Conservation (phyloP, 2,888 invertebrate genomes). For the Phrixothrix hirtus region DNA sequence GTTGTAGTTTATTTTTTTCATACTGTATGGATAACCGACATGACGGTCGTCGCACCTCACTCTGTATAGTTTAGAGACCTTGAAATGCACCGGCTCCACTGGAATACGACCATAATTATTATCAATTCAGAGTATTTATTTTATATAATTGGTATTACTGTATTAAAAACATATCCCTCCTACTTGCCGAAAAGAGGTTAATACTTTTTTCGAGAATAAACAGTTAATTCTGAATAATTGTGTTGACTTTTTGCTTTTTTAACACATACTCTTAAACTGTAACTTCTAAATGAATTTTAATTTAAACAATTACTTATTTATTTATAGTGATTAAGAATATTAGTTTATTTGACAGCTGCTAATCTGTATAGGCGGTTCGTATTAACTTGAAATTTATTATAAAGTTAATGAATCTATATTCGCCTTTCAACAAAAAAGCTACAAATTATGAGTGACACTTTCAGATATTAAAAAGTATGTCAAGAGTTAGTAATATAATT, state of each 20-base stretch:
- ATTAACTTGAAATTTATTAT: slow-evolving; percentile 9
- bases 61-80: too few relatives aligned
- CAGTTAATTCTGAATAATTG: slow-evolving; percentile 30
- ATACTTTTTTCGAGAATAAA: slow-evolving; percentile 37
- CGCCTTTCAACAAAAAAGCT: not conserved
- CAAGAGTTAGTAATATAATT: slow-evolving; percentile 46
- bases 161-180: slow-evolving; percentile 41
- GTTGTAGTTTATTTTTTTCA: not conserved
- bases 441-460: slow-evolving; percentile 13
- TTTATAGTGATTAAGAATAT: not conserved
- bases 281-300: slow-evolving; percentile 3
- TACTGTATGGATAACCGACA: too few relatives aligned
- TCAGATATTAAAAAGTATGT: slow-evolving; percentile 29
- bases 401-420: slow-evolving; percentile 1
- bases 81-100: too few relatives aligned
- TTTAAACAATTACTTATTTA: slow-evolving; percentile 6
- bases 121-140: not conserved
- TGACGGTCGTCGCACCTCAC: too few relatives aligned
- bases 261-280: slow-evolving; percentile 6
- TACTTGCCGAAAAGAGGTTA: slow-evolving; percentile 53
- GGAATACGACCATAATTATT: too few relatives aligned
- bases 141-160: slow-evolving; percentile 10
- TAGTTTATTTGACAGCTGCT: slow-evolving; percentile 29
- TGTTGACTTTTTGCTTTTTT: slow-evolving; percentile 1
- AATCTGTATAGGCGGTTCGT: slow-evolving; percentile 25